Conservation (phyloP, 2,113 vertebrate genomes). For the Dolichallabes microphthalmus region DNA sequence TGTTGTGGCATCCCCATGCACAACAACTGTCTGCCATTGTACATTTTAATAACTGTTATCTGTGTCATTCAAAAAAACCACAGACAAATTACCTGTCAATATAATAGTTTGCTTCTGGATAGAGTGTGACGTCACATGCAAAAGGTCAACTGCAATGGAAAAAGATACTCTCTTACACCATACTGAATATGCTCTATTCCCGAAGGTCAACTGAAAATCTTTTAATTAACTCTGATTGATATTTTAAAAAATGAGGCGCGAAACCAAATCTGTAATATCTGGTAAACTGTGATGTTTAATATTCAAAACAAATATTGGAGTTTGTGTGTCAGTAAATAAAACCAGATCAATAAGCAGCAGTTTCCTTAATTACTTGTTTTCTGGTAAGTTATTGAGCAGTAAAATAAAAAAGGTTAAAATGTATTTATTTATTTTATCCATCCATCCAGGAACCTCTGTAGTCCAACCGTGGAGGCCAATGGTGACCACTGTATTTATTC, state of each 20-base stretch:
- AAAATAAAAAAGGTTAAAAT: neutral
- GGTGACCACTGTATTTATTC: no score
- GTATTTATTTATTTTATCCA: neutral
- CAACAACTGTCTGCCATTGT: no score
- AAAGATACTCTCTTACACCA: neutral
- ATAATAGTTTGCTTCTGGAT: no score
- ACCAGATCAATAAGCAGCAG: conserved; percentile 15
- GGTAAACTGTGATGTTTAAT: conserved; percentile 13
- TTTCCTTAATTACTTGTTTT: conserved; percentile 10
- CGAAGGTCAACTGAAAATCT: neutral
- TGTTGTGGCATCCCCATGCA: no score
- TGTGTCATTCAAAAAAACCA: no score
- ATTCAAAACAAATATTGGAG: conserved; percentile 33
- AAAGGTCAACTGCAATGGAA: no score
- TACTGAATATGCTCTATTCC: neutral
- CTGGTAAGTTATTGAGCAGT: neutral
- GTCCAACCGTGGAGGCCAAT: no score
- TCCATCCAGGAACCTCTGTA: no score
- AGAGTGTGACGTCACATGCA: no score
- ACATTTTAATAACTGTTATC: no score
- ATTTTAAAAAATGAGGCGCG: neutral
- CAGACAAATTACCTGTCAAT: no score
- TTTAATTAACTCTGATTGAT: neutral
- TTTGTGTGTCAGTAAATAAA: conserved; percentile 42
- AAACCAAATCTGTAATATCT: neutral